Evolutionary conservation across 2,113 vertebrate species (phyloP), one percentile per base, ranked within the genome.

Genomic region (Cathartes aura): DNA sequence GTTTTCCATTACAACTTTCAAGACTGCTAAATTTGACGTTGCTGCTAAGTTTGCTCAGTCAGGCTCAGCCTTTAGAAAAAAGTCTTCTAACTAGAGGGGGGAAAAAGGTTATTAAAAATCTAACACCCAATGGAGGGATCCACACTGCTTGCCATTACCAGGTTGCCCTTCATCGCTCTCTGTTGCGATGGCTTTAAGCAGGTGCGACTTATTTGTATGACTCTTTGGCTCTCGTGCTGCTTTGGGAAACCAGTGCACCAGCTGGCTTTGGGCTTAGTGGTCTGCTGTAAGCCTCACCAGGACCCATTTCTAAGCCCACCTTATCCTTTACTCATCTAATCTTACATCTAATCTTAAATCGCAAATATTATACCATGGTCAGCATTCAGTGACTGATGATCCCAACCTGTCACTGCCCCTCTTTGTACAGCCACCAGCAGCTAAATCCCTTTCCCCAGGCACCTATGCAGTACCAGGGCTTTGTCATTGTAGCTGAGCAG

Each of bases 1-100:
- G 36, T 90, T 95, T 96, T 93, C 71, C 74, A 38, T n/a, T 81
- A 64, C 60, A 88, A 74, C 62, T 90, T 72, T 66, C 66, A 90
- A 89, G 24, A 38, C 63, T 47, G 14, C 29, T 74, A 59, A 50
- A 72, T 74, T 74, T 90, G 50, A 47, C 59, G 40, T 62, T 67
- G 67, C 68, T 92, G 59, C 50, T 70, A 21, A 26, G 34, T 92
- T 93, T 92, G 12, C 60, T 90, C 85, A 66, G 50, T 74, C 22
- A 81, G 78, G 29, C 24, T 89, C 38, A 67, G 67, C 32, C 55
- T 89, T 82, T n/a, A 88, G 60, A 56, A 81, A 87, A 89, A 72
- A 30, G 15, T 50, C 79, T 85, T 89, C 32, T 73, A 58, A 62
- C 38, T 63, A 24, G 38, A 40, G 11, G 4, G 7, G 32, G 19